phyloP scores from a whole-genome alignment of 2,113 vertebrate genomes.

The Clarias batrachus region DNA sequence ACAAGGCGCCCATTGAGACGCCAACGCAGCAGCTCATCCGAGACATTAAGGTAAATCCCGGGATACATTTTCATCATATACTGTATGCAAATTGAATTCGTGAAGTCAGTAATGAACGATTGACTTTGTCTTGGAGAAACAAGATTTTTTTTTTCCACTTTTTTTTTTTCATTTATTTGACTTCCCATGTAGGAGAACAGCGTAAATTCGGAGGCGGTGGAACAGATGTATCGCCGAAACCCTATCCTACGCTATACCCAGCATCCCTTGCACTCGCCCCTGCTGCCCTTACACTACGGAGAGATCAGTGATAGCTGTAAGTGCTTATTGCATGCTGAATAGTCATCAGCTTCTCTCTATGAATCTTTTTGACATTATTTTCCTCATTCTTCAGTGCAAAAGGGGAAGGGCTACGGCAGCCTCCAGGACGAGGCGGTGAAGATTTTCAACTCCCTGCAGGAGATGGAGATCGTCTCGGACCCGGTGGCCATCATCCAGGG shows the following conservation, averaged over 20 bases:
- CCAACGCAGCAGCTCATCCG: slow-evolving; percentile 90
- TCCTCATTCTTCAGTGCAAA: slow-evolving; percentile 73
- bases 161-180: not conserved
- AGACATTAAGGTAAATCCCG: slow-evolving; percentile 82
- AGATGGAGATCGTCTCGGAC: slow-evolving; percentile 87
- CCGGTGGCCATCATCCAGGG: slow-evolving; percentile 91
- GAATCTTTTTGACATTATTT: not conserved
- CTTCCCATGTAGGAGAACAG: slow-evolving; percentile 79
- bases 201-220: slow-evolving; percentile 83
- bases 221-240: slow-evolving; percentile 88
- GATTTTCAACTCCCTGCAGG: slow-evolving; percentile 92
- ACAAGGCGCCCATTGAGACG: slow-evolving; percentile 88
- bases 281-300: slow-evolving; percentile 85
- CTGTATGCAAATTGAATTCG: not conserved
- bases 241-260: slow-evolving; percentile 90
- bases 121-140: not conserved
- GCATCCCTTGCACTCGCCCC: slow-evolving; percentile 86
- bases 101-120: not conserved
- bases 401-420: slow-evolving; percentile 86
- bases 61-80: not conserved
- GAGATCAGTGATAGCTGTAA: slow-evolving; percentile 80
- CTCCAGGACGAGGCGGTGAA: slow-evolving; percentile 91
- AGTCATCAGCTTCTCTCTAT: not conserved
- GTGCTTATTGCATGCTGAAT: slow-evolving; percentile 46
- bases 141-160: not conserved